Evolutionary conservation across 2,888 invertebrate species (phyloP), one percentile per base, ranked within the genome.

Genomic region (Lathronympha strigana): DNA sequence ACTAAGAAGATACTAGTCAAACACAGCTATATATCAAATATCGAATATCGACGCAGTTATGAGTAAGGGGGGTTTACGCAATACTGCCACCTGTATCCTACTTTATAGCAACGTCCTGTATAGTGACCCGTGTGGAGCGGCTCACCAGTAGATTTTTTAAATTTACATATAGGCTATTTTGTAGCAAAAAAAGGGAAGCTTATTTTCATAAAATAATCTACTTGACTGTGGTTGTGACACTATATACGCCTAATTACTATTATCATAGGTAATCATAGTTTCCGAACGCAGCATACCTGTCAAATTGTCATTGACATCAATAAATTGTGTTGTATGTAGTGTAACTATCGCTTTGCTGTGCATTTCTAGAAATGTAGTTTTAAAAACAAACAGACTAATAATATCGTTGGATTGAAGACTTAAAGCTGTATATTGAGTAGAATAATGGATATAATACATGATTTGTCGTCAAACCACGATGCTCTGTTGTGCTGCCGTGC

Each of bases 241-340:
- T 11, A 11, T 33, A 11, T 33, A 33, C 1, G 21, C 13, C 6
- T n/a, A 1, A n/a, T 13, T 23, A 23, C n/a, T 23, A 6, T 47
- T 4, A 21, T 19, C n/a, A 47, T 47, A 23, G 6, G 0, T 1
- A 13, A 17, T 5, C 6, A 1, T 47, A 13, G 11, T 47, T 47
- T 47, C 47, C 23, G 47, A 47, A 47, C 47, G 47, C 47, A 47
- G n/a, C n/a, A 23, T 6, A n/a, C 0, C 47, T 23, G 47, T 47
- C 47, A 47, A 45, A 2, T 45, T 47, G 47, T 47, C 47, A 47
- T 47, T 47, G 47, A 47, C 47, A 47, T 47, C 47, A 47, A 47
- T 47, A 47, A 47, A 23, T 45, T 21, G 6, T 47, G 23, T 23
- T 47, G 47, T 47, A 47, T 47, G 47, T 17, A 47, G 23, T 43